Evolutionary conservation across 2,888 invertebrate species (phyloP), one percentile per base, ranked within the genome.

Genomic region (Cheilosia grossa): DNA sequence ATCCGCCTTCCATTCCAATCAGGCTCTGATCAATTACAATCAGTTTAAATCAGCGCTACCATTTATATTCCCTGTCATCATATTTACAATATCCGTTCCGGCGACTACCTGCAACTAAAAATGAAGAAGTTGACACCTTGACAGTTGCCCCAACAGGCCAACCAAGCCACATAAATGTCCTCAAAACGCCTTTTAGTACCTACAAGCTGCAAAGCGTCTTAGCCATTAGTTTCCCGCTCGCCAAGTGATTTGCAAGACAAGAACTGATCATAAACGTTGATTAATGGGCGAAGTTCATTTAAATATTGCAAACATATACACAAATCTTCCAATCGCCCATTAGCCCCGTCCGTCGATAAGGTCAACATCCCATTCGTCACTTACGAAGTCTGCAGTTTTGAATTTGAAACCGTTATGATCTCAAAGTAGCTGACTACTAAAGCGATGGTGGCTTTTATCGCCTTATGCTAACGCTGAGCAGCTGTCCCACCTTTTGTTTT

Each of bases 331-430:
- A 54, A 24, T 51, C 59, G 19, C 2, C 69, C 44, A 44, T 56
- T 44, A 40, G 27, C 54, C 27, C 24, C 59, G 17, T 27, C 21
- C 17, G 6, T 21, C 37, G 53, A 30, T 44, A 42, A 44, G 73
- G 73, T 73, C 73, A 73, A 54, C n/a, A 63, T 54, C 54, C 54
- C 37, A 37, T 17, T 24, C 21, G 7, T 21, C 21, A 49, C 33
- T 17, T 9, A 47, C 17, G 3, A 9, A 4, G 63, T 19, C 49
- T 19, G 15, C 44, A 15, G 7, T 24, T 21, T 37, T 19, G n/a
- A 4, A 10, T 21, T 37, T 19, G n/a, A 4, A 10, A 37, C 5
- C 21, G n/a, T 37, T 13, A 56, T 37, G 13, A 30, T 21, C 42
- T 53, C 51, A 42, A 13, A 33, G 27, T 67, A 24, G 19, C 10